These are phyloP conservation scores for Pyrrhosoma nymphula DNA, from an alignment of 2,888 invertebrate genomes.

Conservation along the genomic window DNA sequence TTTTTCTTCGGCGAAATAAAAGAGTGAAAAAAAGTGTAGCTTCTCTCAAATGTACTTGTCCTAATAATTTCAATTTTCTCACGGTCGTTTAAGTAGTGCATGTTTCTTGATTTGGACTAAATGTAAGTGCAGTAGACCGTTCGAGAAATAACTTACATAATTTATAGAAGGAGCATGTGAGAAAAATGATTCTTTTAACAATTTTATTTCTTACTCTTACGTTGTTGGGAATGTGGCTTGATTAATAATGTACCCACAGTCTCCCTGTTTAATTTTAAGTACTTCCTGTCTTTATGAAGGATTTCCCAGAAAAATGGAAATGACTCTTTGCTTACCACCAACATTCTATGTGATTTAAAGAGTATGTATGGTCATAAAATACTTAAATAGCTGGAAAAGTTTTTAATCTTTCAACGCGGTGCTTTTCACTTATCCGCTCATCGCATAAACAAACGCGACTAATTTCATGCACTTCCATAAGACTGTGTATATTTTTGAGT, in stretches of 20 bases:
- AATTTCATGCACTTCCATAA: neutral
- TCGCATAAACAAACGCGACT: neutral
- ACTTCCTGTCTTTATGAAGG: neutral
- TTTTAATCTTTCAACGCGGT: neutral
- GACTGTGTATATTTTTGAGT: neutral
- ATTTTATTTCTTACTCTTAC: neutral
- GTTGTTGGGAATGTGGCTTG: neutral
- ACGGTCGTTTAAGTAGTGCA: too few relatives aligned
- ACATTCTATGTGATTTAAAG: neutral
- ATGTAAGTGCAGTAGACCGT: too few relatives aligned
- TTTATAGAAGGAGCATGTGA: too few relatives aligned
- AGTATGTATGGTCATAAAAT: neutral
- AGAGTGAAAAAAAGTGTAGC: too few relatives aligned
- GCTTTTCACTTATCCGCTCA: slow-evolving; percentile 1
- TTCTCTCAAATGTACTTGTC: too few relatives aligned
- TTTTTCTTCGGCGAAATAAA: too few relatives aligned
- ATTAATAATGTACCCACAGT: neutral
- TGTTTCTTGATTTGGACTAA: too few relatives aligned
- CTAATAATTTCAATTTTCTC: too few relatives aligned
- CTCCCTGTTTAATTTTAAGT: neutral
- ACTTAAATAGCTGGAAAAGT: neutral
- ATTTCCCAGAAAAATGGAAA: neutral
- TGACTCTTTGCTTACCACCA: neutral
- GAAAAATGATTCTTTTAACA: neutral
- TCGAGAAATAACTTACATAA: too few relatives aligned